Conservation (phyloP, 2,888 invertebrate species). For the Volucella zonaria region DNA sequence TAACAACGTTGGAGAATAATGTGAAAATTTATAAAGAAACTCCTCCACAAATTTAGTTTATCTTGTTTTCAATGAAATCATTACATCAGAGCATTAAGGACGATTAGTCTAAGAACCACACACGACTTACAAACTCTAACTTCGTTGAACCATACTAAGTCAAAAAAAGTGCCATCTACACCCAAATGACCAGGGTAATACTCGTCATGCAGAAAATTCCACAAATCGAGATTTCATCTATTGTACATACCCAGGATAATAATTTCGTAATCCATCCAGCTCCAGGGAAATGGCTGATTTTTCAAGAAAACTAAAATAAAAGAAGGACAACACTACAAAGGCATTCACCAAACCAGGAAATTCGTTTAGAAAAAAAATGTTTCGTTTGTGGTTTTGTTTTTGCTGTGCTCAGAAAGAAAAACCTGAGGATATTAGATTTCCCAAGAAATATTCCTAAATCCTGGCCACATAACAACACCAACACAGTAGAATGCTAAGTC, state of each 20-base stretch:
- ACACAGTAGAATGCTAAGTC: neutral
- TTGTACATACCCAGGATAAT: neutral
- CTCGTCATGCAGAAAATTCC: neutral
- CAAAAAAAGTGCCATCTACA: slow-evolving; percentile 6
- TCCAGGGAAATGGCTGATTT: neutral
- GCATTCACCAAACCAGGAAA: too few species aligned
- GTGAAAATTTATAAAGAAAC: too few species aligned
- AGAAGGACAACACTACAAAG: neutral
- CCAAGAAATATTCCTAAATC: neutral
- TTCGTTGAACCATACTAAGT: neutral
- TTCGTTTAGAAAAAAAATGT: too few species aligned
- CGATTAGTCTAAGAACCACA: too few species aligned
- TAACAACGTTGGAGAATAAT: too few species aligned
- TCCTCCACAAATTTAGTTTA: too few species aligned
- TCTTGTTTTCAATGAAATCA: too few species aligned
- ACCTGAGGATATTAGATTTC: too few species aligned
- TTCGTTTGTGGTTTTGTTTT: too few species aligned
- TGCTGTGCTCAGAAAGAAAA: too few species aligned
- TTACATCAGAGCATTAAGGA: too few species aligned
- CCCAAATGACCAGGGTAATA: neutral
- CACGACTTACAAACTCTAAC: neutral
- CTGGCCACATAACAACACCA: neutral
- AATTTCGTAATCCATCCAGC: slow-evolving; percentile 9
- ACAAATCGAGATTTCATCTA: neutral
- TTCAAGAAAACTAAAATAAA: neutral